Percentiles rank a stretch among this genome's conserved stretches.
phyloP scores from a whole-genome alignment of 2,113 vertebrate species.

The Prolemur simus region DNA sequence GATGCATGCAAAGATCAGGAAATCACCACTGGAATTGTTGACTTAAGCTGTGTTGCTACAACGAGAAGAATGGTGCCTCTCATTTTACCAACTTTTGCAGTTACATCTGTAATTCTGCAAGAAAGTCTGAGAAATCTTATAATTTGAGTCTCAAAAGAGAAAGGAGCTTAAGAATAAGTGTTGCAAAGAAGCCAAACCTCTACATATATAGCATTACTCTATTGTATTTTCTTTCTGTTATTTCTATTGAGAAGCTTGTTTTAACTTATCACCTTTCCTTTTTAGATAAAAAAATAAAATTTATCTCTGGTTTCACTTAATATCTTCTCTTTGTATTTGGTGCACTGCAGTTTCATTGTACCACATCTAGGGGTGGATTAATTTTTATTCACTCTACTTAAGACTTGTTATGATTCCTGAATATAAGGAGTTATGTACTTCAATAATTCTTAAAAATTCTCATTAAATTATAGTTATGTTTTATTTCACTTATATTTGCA shows the following conservation, averaged over 20 bases:
- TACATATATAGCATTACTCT: not conserved
- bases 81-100: not conserved
- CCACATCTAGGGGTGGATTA: not conserved
- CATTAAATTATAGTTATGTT: not conserved
- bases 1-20: not conserved
- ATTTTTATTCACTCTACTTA: not conserved
- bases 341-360: not conserved
- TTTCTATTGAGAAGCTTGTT: not conserved
- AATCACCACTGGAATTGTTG: not conserved
- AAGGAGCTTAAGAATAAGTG: not conserved
- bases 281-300: not conserved
- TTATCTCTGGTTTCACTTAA: not conserved
- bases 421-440: not conserved
- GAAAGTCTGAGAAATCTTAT: not conserved
- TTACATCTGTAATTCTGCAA: not conserved
- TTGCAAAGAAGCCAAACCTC: not conserved
- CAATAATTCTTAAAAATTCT: not conserved
- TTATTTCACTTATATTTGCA: not conserved
- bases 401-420: not conserved
- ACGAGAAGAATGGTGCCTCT: not conserved
- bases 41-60: not conserved
- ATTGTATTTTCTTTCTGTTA: not conserved
- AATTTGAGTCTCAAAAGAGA: not conserved
- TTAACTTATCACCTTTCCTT: not conserved
- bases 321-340: not conserved